Evolutionary conservation across 2,797 vertebrate genomes (phyloP), one percentile per base, ranked within the genome.

Genomic region (Rhyacichthys aspro): DNA sequence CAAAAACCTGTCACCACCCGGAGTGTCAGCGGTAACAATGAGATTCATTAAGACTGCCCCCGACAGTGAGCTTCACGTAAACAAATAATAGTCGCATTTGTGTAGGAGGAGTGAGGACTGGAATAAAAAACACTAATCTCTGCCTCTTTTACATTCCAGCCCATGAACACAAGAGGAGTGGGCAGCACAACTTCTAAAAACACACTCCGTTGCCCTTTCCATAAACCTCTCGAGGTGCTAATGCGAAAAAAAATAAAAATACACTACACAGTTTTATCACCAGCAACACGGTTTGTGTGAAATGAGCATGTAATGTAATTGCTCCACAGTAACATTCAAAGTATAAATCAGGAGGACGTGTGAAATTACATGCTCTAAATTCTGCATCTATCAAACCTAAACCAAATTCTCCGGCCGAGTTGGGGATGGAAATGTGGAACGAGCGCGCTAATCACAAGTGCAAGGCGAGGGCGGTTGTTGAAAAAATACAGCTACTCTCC

Each of bases 331-430:
- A 43, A 59, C 47, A 64, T 65, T 77, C 11, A 61, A 64, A 59
- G 61, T 63, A 59, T 64, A 68, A 80, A 83, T 83, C 60, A 76
- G 76, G 57, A 67, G 61, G 78, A 80, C 42, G 59, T 59, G 53
- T 55, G 59, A 75, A 85, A 87, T 86, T 15, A 78, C 78, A 83
- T 43, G 82, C 73, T 86, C 69, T 70, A 80, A 67, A 88, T 85
- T 83, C 72, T 65, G 62, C 68, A 79, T 73, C 73, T 74, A 67
- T 82, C 73, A 79, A 71, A 83, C 62, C 70, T 55, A 77, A 75
- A 41, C 43, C 58, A 48, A 64, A 67, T 59, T 67, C 73, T 43
- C 33, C 28, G 1, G 45, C 67, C 15, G 11, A 23, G 55, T 56
- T 67, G 52, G 59, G n/a, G 64, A 77, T 58, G 61, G 41, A 52